phyloP scores from a whole-genome alignment of 1,140 invertebrate species.

The Tribolium castaneum region DNA sequence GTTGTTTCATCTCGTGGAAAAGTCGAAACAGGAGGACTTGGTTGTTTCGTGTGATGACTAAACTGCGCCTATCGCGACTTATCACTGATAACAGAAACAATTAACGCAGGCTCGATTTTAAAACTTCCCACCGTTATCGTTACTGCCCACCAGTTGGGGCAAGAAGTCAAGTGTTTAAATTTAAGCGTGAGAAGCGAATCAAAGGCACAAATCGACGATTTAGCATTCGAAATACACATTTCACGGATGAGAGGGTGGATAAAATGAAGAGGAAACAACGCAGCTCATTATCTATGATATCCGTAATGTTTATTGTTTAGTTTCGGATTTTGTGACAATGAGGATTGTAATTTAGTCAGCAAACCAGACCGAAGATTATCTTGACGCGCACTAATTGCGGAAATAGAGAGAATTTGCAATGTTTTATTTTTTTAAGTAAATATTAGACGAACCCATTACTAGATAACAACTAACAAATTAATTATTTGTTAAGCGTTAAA shows the following conservation, averaged over 20 bases:
- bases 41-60: too few species aligned
- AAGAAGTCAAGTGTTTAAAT: conserved; percentile 19
- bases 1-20: background rate
- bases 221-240: background rate
- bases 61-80: background rate
- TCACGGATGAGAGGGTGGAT: background rate
- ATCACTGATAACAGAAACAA: background rate
- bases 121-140: background rate
- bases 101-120: background rate
- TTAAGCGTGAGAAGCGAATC: conserved; percentile 16
- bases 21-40: too few species aligned
- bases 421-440: too few species aligned
- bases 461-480: too few species aligned
- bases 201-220: background rate
- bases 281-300: background rate
- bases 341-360: background rate
- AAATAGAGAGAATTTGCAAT: background rate
- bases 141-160: background rate
- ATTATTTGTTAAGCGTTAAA: too few species aligned
- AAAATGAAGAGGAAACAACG: background rate
- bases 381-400: background rate
- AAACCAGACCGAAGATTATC: background rate
- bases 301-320: background rate
- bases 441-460: too few species aligned
- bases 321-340: background rate